These are phyloP conservation scores for Nephrotoma flavescens DNA, from an alignment of 2,888 invertebrate genomes.

Conservation along the genomic window DNA sequence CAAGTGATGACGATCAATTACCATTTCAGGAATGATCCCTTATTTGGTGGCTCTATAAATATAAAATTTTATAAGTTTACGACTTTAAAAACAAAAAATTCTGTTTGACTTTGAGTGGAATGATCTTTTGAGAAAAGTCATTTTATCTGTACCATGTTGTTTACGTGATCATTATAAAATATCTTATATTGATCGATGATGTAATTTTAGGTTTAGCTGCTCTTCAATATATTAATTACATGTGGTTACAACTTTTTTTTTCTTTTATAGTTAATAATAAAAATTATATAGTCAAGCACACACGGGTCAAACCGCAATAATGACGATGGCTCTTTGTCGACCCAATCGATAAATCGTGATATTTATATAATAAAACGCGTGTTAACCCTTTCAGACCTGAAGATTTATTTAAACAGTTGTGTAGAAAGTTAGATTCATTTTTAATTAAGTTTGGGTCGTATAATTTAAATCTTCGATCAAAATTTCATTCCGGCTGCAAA, in stretches of 20 bases:
- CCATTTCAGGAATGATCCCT: background rate
- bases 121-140: background rate
- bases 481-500: no score
- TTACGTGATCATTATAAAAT: background rate
- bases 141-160: background rate
- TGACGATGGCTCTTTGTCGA: background rate
- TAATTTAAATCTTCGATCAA: no score
- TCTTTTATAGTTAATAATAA: background rate
- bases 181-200: background rate
- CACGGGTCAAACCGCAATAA: background rate
- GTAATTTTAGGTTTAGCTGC: background rate
- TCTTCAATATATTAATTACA: no score
- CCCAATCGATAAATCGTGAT: no score
- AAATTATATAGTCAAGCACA: background rate
- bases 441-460: no score
- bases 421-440: no score
- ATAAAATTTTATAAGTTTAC: background rate
- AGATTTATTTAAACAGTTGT: no score
- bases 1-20: background rate
- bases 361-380: no score
- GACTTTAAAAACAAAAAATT: background rate
- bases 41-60: background rate
- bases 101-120: background rate
- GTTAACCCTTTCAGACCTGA: no score
- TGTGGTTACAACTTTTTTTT: no score